Conservation (phyloP, 2,113 vertebrate genomes). For the Orientallactaga bullata region DNA sequence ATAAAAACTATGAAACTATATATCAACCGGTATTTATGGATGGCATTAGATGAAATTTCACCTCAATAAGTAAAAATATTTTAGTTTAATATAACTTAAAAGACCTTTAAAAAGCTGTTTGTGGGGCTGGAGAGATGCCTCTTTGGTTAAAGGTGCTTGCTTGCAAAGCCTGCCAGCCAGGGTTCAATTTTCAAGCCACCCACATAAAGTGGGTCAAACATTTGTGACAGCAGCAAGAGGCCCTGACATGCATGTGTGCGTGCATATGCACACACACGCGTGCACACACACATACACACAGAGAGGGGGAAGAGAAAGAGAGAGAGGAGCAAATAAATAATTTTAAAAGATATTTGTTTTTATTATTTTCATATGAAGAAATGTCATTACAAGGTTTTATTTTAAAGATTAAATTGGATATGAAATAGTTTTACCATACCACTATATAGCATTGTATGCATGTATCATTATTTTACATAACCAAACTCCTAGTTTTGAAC, state of each 20-base stretch:
- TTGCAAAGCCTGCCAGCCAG: too few species aligned
- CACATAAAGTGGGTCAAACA: too few species aligned
- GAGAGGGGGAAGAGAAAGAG: too few species aligned
- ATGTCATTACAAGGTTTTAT: constrained; percentile 25
- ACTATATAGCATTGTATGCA: background rate
- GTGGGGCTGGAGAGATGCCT: background rate
- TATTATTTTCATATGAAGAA: constrained; percentile 33
- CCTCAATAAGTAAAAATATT: constrained; percentile 41
- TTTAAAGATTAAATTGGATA: constrained; percentile 10
- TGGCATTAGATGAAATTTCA: constrained; percentile 28
- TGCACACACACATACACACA: too few species aligned
- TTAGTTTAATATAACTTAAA: background rate
- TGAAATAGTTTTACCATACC: background rate
- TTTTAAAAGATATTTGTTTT: background rate
- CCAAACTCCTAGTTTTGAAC: background rate
- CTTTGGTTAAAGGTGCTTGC: too few species aligned
- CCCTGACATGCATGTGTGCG: too few species aligned
- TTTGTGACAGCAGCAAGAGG: too few species aligned
- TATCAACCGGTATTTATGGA: background rate
- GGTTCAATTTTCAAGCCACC: too few species aligned
- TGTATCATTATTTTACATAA: constrained; percentile 11
- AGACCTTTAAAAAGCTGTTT: background rate
- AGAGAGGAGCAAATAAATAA: too few species aligned
- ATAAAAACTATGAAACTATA: background rate
- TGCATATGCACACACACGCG: too few species aligned